phyloP scores from a whole-genome alignment of 2,113 vertebrate species.

The Colaptes auratus region DNA sequence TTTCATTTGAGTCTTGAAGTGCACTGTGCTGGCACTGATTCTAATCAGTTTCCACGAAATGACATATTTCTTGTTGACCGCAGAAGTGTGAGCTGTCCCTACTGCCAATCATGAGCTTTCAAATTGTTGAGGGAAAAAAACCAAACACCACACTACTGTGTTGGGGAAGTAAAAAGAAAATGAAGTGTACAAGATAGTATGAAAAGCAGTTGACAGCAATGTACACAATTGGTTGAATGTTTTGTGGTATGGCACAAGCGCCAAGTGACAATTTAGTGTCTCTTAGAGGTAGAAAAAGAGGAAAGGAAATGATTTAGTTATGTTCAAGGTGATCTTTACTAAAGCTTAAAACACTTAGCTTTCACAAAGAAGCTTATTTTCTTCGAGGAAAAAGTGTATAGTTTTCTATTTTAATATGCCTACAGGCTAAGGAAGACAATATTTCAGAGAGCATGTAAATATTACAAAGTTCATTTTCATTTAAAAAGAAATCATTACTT shows the following conservation, averaged over 20 bases:
- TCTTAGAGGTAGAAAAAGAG: background rate
- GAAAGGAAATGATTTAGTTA: background rate
- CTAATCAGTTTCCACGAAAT: slow-evolving; percentile 32
- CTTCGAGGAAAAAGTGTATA: background rate
- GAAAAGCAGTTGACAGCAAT: background rate
- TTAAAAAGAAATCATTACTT: background rate
- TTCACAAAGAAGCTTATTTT: background rate
- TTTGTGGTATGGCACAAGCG: background rate
- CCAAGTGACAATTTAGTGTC: slow-evolving; percentile 20
- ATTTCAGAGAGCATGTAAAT: background rate
- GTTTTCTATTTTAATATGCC: background rate
- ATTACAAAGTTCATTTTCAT: background rate
- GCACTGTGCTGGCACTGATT: background rate
- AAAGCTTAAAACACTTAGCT: background rate
- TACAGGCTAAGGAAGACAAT: background rate
- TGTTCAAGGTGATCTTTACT: background rate
- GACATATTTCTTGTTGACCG: background rate
- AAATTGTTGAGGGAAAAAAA: background rate
- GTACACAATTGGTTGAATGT: background rate
- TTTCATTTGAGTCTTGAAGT: background rate
- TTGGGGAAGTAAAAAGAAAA: slow-evolving; percentile 37
- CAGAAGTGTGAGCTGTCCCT: background rate
- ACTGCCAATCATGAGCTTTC: background rate
- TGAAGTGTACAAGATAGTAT: background rate
- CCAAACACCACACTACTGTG: background rate